A percentile compares a stretch with the other conserved stretches of the same genome.
Evolutionary conservation across 2,113 vertebrate species (phyloP).

Genomic region (Chloropsis cyanopogon): DNA sequence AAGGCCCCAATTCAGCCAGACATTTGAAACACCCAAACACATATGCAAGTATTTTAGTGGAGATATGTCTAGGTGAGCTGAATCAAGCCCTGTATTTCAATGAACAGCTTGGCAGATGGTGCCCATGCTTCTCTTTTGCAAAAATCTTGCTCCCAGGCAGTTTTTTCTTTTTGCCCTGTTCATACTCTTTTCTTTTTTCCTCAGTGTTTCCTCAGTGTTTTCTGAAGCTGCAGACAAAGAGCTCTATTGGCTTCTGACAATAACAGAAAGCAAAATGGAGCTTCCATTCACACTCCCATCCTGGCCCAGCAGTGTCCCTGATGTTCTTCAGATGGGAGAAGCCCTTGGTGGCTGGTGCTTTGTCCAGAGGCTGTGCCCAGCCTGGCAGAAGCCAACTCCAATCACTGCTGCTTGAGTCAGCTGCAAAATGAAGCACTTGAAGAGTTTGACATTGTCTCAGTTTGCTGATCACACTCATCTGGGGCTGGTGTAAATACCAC

Average conservation of each 20-base stretch:
- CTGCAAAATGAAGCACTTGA: neutral
- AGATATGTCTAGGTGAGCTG: neutral
- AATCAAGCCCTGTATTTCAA: neutral
- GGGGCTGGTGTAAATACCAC: neutral
- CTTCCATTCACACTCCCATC: neutral
- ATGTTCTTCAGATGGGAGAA: neutral
- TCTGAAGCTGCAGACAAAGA: neutral
- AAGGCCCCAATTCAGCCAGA: slow-evolving; percentile 7
- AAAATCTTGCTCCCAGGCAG: neutral
- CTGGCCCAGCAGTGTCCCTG: neutral
- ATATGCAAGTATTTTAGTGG: slow-evolving; percentile 16
- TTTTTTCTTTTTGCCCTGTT: neutral
- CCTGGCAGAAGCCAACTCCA: neutral
- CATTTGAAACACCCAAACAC: slow-evolving; percentile 28
- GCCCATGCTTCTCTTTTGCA: neutral
- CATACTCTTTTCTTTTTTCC: neutral
- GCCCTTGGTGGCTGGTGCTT: fast-evolving
- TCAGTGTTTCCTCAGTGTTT: neutral
- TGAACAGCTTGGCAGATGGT: slow-evolving; percentile 4
- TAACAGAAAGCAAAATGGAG: neutral
- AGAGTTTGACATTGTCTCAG: slow-evolving; percentile 9
- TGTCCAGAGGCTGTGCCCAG: neutral
- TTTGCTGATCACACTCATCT: slow-evolving; percentile 17
- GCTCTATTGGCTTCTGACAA: neutral
- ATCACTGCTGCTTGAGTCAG: neutral